These are phyloP conservation scores for Paragorgia papillata DNA, from an alignment of 92 coral and sea anemone species.

Conservation along the genomic window DNA sequence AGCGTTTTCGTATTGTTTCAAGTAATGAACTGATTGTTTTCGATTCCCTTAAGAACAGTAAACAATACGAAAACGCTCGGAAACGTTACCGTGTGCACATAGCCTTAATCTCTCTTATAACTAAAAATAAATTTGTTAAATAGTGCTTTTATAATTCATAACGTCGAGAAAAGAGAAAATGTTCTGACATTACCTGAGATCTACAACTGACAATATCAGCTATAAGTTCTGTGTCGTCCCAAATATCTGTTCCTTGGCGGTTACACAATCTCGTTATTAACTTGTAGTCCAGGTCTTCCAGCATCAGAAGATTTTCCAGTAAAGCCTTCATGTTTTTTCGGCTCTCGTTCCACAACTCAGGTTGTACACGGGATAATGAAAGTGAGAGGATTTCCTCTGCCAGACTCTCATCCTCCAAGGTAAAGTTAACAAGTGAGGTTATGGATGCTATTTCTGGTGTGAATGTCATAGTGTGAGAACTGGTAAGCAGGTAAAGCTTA, in stretches of 20 bases:
- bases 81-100: too few relatives aligned
- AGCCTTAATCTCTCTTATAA: too few relatives aligned
- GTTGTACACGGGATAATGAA: constrained; percentile 88
- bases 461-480: constrained; percentile 78
- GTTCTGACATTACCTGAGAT: constrained; percentile 84
- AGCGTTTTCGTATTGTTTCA: too few relatives aligned
- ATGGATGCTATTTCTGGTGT: constrained; percentile 91
- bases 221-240: constrained; percentile 95
- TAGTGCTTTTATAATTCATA: too few relatives aligned
- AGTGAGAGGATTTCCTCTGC: constrained; percentile 87
- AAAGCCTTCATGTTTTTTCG: constrained; percentile 78
- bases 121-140: too few relatives aligned
- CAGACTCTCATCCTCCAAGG: constrained; percentile 77
- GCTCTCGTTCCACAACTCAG: constrained; percentile 78
- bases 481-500: constrained; percentile 83
- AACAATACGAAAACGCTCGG: too few relatives aligned
- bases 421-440: constrained; percentile 88
- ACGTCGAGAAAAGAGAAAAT: too few relatives aligned
- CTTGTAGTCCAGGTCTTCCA: constrained; percentile 84
- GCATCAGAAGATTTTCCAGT: constrained; percentile 75
- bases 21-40: too few relatives aligned
- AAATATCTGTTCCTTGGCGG: constrained; percentile 85
- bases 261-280: constrained; percentile 74
- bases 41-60: too few relatives aligned
- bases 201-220: constrained; percentile 91